phyloP scores from a whole-genome alignment of 2,113 vertebrate genomes.

The Cephalopholis sonnerati region DNA sequence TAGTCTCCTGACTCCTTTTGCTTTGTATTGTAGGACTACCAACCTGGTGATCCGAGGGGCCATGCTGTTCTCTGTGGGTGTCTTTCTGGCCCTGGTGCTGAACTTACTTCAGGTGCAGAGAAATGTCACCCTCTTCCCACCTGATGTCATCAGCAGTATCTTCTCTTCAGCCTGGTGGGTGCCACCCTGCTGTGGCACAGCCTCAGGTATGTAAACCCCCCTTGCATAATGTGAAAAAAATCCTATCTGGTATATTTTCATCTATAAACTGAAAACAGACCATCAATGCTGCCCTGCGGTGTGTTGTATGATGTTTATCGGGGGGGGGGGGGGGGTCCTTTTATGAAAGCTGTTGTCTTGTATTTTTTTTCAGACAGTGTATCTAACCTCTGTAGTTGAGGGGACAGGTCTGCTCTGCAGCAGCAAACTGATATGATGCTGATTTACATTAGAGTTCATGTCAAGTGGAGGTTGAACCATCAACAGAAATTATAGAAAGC shows the following conservation, averaged over 20 bases:
- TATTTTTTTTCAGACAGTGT: too few species aligned
- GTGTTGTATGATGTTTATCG: too few species aligned
- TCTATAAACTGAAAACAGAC: neutral
- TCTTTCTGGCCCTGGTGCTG: constrained; percentile 94
- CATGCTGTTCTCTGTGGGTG: constrained; percentile 93
- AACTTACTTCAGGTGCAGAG: constrained; percentile 97
- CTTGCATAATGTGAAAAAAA: too few species aligned
- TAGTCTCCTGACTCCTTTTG: neutral
- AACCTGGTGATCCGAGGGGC: constrained; percentile 92
- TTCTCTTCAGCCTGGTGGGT: constrained; percentile 98
- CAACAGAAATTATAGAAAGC: too few species aligned
- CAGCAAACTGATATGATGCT: too few species aligned
- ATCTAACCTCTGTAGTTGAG: too few species aligned
- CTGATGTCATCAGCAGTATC: constrained; percentile 95
- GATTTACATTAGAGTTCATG: too few species aligned
- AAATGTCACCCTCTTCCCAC: constrained; percentile 96
- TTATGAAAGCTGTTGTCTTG: too few species aligned
- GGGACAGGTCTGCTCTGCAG: too few species aligned
- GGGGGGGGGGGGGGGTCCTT: too few species aligned
- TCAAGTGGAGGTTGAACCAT: too few species aligned
- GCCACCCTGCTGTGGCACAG: constrained; percentile 93
- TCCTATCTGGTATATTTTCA: neutral
- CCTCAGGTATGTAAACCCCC: constrained; percentile 86
- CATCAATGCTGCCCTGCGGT: too few species aligned
- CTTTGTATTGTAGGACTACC: constrained; percentile 74